Conservation (phyloP, 2,797 vertebrate genomes). For the Brachymystax lenok region DNA sequence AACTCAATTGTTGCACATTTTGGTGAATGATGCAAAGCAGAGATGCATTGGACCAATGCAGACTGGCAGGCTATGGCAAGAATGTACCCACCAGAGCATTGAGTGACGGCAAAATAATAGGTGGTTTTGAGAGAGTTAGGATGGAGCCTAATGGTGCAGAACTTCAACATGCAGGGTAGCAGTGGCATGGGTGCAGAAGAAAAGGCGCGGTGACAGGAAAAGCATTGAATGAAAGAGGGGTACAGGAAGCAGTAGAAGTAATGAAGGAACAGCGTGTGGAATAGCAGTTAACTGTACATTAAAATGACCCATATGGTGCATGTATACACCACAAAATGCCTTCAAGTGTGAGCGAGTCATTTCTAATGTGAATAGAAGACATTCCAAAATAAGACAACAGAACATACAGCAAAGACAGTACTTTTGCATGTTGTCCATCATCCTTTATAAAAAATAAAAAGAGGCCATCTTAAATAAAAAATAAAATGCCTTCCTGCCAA, state of each 20-base stretch:
- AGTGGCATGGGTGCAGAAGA: neutral
- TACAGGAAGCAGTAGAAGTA: neutral
- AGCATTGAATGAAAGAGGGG: neutral
- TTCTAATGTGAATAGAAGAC: neutral
- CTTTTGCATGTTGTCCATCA: neutral
- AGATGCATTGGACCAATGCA: neutral
- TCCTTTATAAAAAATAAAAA: neutral
- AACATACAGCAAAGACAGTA: neutral
- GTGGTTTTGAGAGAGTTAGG: neutral
- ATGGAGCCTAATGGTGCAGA: neutral
- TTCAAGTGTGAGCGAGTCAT: neutral
- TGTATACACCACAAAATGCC: neutral
- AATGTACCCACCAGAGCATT: neutral
- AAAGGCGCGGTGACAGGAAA: no score
- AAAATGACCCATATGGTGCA: neutral
- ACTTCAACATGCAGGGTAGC: neutral
- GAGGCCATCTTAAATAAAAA: neutral
- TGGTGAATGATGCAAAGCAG: neutral
- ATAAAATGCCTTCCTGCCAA: conserved; percentile 48
- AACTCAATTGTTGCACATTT: no score
- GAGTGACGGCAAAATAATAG: neutral
- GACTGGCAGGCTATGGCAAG: neutral
- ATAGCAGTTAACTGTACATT: neutral
- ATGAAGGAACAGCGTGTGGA: neutral
- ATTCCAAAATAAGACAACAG: neutral